Base-by-base conservation (phyloP, 2,888 invertebrate species). In the Trichopoda pennipes region DNA sequence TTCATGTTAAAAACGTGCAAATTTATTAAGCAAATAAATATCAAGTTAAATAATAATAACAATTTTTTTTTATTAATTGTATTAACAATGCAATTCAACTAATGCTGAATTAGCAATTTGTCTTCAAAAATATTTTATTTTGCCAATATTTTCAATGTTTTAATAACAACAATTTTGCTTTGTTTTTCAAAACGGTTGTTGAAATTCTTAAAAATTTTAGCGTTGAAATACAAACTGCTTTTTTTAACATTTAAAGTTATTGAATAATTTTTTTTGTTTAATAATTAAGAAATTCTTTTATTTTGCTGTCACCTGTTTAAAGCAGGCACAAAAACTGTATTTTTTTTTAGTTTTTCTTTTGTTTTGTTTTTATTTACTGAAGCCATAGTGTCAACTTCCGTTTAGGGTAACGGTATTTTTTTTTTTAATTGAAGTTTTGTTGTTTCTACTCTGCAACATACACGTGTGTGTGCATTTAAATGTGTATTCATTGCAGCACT, bases 91-190 rank as follows among this genome's bases (percentile, higher is more conserved):
- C 77, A 78, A 38, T 66, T 60, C 51, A 78, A 64, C 73, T 81
- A 84, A 74, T 85, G 80, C 82, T 84, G 75, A 82, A 84, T 85
- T 80, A 81, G 80, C 81, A 82, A 84, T 78, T 80, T 73, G 21
- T 16, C 74, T 79, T 68, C 72, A 60, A 2, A 60, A 21, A 1
- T 53, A 47, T n/a, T 23, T 10, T 19, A n/a, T 16, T n/a, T 58
- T 69, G 47, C 17, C 23, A 55, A 42, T 53, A 61, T 21, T 73
- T n/a, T 28, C 17, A 28, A 28, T 1, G 28, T 28, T 61, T 28
- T 38, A 9, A 63, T 42, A 63, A 16, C 56, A 19, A 35, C 3
- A 8, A 16, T 72, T 42, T 35, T 69, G 6, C 14, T 70, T 47
- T 21, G 35, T 55, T 38, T 38, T 38, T 12, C 10, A 68, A 19